Evolutionary conservation across 1,140 invertebrate species (phyloP).

Genomic region (Saccostrea glomerata): DNA sequence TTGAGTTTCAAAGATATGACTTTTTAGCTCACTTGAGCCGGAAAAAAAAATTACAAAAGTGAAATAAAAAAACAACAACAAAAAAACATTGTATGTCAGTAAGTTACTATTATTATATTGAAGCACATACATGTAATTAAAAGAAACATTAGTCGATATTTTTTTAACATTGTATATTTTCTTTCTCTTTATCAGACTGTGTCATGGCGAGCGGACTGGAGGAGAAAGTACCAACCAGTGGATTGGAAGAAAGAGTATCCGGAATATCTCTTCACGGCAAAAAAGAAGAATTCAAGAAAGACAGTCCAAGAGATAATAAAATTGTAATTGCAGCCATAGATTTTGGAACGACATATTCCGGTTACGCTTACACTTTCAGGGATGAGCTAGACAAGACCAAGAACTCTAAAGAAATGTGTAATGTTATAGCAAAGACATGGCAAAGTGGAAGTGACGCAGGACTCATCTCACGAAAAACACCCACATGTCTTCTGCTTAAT

Average conservation of each 20-base stretch:
- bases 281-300: not conserved
- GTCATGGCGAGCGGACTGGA: constrained; percentile 20
- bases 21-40: no score
- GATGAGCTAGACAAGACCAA: not conserved
- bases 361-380: not conserved
- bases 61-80: no score
- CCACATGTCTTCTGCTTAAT: constrained; percentile 81
- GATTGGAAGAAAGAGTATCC: not conserved
- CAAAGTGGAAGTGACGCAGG: constrained; percentile 19
- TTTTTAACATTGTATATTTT: no score
- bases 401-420: not conserved
- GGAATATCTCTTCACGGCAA: not conserved
- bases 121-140: no score
- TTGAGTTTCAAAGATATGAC: no score
- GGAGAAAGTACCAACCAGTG: not conserved
- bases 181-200: no score
- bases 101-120: no score
- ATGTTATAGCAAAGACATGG: not conserved
- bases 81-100: no score
- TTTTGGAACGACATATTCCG: not conserved
- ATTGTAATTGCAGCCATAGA: constrained; percentile 15
- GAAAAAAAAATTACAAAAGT: no score
- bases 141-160: no score
- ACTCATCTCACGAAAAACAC: constrained; percentile 80
- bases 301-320: not conserved